Percentiles rank a stretch among this genome's conserved stretches.
Evolutionary conservation across 2,888 invertebrate species (phyloP).

Genomic region (Xanthia togata): DNA sequence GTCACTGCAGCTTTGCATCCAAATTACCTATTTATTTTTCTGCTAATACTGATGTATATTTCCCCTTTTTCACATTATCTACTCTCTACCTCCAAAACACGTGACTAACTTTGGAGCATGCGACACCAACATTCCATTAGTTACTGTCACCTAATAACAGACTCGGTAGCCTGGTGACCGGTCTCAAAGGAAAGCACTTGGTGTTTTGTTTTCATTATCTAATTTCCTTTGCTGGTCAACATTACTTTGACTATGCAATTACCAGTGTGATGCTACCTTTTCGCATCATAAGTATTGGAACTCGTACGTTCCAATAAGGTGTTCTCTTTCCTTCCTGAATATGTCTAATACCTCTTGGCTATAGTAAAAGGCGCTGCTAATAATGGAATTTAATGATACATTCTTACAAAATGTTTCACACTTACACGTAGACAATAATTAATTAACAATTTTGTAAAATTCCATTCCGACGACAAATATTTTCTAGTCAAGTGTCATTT

Average conservation of each 20-base stretch:
- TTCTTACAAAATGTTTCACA: too few species aligned
- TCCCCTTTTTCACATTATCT: not conserved
- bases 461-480: too few species aligned
- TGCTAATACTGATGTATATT: not conserved
- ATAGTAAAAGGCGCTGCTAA: too few species aligned
- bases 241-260: not conserved
- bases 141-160: conserved; percentile 17
- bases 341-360: too few species aligned
- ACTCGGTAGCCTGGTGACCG: not conserved
- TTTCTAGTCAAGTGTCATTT: too few species aligned
- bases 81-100: not conserved
- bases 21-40: not conserved
- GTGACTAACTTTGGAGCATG: not conserved
- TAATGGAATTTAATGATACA: too few species aligned
- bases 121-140: not conserved
- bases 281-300: not conserved
- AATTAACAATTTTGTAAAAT: too few species aligned
- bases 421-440: too few species aligned
- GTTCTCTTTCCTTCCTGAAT: too few species aligned
- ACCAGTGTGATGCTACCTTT: not conserved
- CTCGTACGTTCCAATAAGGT: too few species aligned
- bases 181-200: conserved; percentile 21
- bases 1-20: not conserved
- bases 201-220: conserved; percentile 38
- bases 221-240: conserved; percentile 12